phyloP scores from a whole-genome alignment of 2,888 invertebrate genomes.

The Zaprionus lineosus region DNA sequence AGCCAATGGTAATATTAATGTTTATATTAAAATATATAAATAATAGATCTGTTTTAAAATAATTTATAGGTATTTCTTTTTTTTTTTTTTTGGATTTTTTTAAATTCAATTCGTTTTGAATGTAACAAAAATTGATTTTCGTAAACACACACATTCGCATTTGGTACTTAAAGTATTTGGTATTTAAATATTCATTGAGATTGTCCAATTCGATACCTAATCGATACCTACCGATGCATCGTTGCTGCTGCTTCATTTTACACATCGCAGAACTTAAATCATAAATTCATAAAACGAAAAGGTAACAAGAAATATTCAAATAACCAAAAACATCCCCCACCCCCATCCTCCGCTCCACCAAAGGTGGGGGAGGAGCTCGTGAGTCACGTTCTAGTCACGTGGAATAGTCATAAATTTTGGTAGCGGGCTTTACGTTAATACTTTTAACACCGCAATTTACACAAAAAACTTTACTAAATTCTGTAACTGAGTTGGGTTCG shows the following conservation, averaged over 20 bases:
- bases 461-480: slow-evolving; percentile 21
- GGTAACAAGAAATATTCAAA: no score
- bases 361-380: no score
- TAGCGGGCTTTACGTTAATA: slow-evolving; percentile 39
- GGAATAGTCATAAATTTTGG: slow-evolving; percentile 14
- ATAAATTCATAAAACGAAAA: slow-evolving; percentile 4
- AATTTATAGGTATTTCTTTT: no score
- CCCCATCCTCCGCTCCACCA: no score
- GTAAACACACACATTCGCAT: slow-evolving; percentile 66
- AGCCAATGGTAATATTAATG: slow-evolving; percentile 29
- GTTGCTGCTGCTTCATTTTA: slow-evolving; percentile 58
- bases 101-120: slow-evolving; percentile 7
- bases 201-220: slow-evolving; percentile 15
- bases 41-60: no score
- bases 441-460: slow-evolving; percentile 68
- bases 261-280: slow-evolving; percentile 15
- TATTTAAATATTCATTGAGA: slow-evolving; percentile 1
- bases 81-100: not conserved
- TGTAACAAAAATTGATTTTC: slow-evolving; percentile 46
- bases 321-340: no score
- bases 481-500: slow-evolving; percentile 5
- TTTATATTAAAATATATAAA: no score
- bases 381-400: no score
- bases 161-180: slow-evolving; percentile 18
- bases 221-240: slow-evolving; percentile 75